These are phyloP conservation scores for Heliocidaris erythrogramma DNA, from an alignment of 35 echinoderm and acorn worm genomes.

Conservation along the genomic window DNA sequence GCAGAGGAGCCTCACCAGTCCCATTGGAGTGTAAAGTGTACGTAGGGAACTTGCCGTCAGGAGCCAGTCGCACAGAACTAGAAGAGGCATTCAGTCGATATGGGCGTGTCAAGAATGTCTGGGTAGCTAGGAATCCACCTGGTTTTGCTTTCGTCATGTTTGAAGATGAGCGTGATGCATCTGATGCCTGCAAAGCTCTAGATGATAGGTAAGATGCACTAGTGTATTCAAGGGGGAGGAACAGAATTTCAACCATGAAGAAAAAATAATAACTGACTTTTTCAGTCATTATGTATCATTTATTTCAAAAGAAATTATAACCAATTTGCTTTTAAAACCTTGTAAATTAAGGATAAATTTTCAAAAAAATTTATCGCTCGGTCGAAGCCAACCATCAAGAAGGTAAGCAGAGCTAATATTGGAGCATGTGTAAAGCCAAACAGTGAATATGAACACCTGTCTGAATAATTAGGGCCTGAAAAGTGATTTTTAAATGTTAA, in stretches of 20 bases:
- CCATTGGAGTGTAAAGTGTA: constrained; percentile 70
- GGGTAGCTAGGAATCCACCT: constrained; percentile 74
- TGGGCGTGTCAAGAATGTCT: constrained; percentile 67
- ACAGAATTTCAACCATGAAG: not conserved
- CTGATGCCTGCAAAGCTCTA: constrained; percentile 47
- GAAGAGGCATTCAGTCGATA: constrained; percentile 62
- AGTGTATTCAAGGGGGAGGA: not conserved
- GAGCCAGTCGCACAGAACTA: constrained; percentile 61
- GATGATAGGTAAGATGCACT: constrained; percentile 48
- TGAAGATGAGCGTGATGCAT: constrained; percentile 60
- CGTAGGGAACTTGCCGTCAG: constrained; percentile 59
- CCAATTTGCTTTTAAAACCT: too few species aligned
- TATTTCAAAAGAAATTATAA: too few species aligned
- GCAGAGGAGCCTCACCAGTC: not conserved
- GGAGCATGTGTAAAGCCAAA: too few species aligned
- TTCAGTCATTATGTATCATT: too few species aligned
- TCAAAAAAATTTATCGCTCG: too few species aligned
- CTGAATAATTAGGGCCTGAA: too few species aligned
- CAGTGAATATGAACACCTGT: too few species aligned
- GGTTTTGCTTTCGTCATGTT: constrained; percentile 76
- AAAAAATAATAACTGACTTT: not conserved
- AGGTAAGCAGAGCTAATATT: too few species aligned
- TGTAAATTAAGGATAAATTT: too few species aligned
- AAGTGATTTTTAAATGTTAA: too few species aligned
- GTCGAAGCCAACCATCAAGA: too few species aligned